Base-by-base conservation (phyloP, 2,113 vertebrate genomes). In the human (Homo sapiens) region DNA sequence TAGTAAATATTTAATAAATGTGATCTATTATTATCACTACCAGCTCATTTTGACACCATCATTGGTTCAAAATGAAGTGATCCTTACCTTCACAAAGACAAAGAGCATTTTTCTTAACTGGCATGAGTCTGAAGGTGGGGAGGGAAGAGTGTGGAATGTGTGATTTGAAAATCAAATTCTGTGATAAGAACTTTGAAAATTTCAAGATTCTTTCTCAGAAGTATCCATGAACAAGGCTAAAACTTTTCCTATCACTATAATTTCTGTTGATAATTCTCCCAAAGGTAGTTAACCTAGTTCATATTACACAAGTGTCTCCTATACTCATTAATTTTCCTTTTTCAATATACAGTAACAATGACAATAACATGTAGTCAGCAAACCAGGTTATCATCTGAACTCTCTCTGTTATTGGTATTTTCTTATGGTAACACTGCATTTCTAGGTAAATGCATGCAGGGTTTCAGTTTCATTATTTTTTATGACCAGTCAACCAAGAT, bases 401-500 rank as follows among this genome's bases (percentile, higher is more conserved):
- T 48, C 8, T 91, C 68, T 79, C n/a, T 14, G 2, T 5, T 70
- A 76, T 66, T 35, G 32, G 8, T 75, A 78, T 89, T 81, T 96
- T 82, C 20, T 88, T 57, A 9, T 6, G 48, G 6, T 75, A 92
- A 35, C 43, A 79, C 8, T 66, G 16, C 2, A 95, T 27, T 66
- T 93, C 66, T 4, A 82, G 38, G 48, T 73, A 81, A 90, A 91
- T 82, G 55, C 14, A 76, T 66, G 92, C 17, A 95, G 73, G 96
- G 96, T 50, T 59, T 75, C 3, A 86, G 40, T 52, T 96, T 84
- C 70, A 79, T 84, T 66, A 50, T 22, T 22, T 96, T 97, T 95
- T 79, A 83, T 68, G 66, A 96, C 80, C 84, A 98, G 32, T 4
- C 75, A 98, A 92, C 8, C 79, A 88, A 96, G 45, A 76, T 79